phyloP scores from a whole-genome alignment of 2,888 invertebrate genomes.

The Tuberolachnus salignus region DNA sequence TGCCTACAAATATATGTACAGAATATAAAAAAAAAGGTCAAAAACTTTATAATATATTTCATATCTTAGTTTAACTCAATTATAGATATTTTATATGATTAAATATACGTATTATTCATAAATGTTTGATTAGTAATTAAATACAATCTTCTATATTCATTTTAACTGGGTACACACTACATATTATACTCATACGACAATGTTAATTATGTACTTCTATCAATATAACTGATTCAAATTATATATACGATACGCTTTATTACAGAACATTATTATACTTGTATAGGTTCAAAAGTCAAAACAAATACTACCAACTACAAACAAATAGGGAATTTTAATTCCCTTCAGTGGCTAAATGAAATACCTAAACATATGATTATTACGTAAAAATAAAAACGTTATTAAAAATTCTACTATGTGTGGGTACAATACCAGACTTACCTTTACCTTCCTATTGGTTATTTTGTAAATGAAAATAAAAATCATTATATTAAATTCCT shows the following conservation, averaged over 20 bases:
- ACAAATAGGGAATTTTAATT: too few relatives aligned
- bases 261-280: background rate
- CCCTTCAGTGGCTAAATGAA: background rate
- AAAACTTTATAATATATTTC: too few relatives aligned
- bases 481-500: constrained; percentile 20
- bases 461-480: constrained; percentile 34
- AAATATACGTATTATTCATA: too few relatives aligned
- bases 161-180: background rate
- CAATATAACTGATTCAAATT: background rate
- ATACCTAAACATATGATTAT: background rate
- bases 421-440: constrained; percentile 40
- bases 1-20: too few relatives aligned
- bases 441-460: constrained; percentile 41
- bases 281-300: constrained; percentile 2
- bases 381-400: background rate
- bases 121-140: too few relatives aligned
- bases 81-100: too few relatives aligned
- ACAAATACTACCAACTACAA: background rate
- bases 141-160: background rate
- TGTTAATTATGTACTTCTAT: background rate
- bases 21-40: too few relatives aligned
- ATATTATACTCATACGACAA: background rate
- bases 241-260: too few relatives aligned
- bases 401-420: constrained; percentile 2
- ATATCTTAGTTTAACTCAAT: too few relatives aligned